Percentiles rank a stretch among this genome's conserved stretches.
These are phyloP conservation scores for Callospermophilus lateralis DNA, from an alignment of 2,113 vertebrate species.

Conservation along the genomic window DNA sequence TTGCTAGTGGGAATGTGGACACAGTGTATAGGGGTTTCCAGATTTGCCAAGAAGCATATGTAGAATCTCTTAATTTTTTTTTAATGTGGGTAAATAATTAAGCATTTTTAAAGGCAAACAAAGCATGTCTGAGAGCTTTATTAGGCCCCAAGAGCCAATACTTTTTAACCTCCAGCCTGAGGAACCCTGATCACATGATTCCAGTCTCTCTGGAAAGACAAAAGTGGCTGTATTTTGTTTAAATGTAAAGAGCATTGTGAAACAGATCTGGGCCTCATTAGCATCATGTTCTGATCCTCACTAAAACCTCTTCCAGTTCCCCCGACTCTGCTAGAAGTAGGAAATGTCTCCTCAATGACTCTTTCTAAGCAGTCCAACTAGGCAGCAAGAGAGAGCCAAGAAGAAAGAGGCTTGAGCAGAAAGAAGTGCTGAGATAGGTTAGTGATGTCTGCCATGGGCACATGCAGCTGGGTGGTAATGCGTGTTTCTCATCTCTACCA, in stretches of 20 bases:
- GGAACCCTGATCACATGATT: too few species aligned
- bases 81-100: not conserved
- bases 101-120: not conserved
- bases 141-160: not conserved
- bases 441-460: not conserved
- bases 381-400: not conserved
- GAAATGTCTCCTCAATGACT: not conserved
- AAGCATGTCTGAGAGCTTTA: too few species aligned
- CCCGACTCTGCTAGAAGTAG: too few species aligned
- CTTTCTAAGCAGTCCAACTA: not conserved
- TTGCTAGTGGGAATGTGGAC: not conserved
- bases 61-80: not conserved
- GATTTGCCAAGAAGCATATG: not conserved
- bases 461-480: fast-evolving
- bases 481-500: fast-evolving
- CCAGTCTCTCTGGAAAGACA: not conserved
- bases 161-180: not conserved
- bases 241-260: not conserved
- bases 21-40: too few species aligned
- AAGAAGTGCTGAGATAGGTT: not conserved
- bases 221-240: not conserved
- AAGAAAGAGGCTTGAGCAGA: not conserved
- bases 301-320: not conserved
- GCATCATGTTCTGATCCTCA: too few species aligned
- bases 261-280: too few species aligned